Evolutionary conservation across 2,797 vertebrate genomes (phyloP), one percentile per base, ranked within the genome.

Genomic region (Micromesistius poutassou): DNA sequence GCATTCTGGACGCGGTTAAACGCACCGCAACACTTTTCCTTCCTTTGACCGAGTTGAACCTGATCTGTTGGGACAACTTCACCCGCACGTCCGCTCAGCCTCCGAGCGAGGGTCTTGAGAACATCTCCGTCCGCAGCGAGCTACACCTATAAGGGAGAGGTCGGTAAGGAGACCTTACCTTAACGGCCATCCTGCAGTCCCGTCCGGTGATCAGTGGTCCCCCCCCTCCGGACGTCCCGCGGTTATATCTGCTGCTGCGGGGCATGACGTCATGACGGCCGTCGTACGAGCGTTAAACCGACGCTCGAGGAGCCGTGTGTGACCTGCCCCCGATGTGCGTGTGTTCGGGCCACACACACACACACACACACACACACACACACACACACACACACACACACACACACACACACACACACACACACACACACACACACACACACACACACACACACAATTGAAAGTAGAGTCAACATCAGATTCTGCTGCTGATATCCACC

Each of bases 391-490:
- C 16, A 22, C 70, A 31, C 70, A 30, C 30, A 33, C 71, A 35
- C 30, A 72, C 31, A 22, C 71, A 72, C 30, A 35, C 71, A 19
- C 80, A 50, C 77, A 0, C 74, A 33, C 75, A 30, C 76, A 7
- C 72, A 55, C 38, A 30, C 40, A 46, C 75, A 70, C 55, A 71
- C 75, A 50, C 71, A 1, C 80, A 30, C 76, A 4, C 76, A 33
- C 16, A 36, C 73, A 76, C 74, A 75, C 76, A 38, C 5, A 35
- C 72, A 73, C 38, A 55, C 50, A 55, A 8, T 16, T 50, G 42
- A 19, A 50, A n/a, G 50, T 55, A 55, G 4, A 12, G 22, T 62
- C 16, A 1, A n/a, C 6, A 62, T 6, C 22, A n/a, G 22, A 5
- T n/a, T 62, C 22, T 25, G 50, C 19, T 62, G 2, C 19, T 25